Percentiles rank a stretch among this genome's conserved stretches.
These are phyloP conservation scores for Dasyornis broadbenti DNA, from an alignment of 2,113 vertebrate genomes.

Conservation along the genomic window DNA sequence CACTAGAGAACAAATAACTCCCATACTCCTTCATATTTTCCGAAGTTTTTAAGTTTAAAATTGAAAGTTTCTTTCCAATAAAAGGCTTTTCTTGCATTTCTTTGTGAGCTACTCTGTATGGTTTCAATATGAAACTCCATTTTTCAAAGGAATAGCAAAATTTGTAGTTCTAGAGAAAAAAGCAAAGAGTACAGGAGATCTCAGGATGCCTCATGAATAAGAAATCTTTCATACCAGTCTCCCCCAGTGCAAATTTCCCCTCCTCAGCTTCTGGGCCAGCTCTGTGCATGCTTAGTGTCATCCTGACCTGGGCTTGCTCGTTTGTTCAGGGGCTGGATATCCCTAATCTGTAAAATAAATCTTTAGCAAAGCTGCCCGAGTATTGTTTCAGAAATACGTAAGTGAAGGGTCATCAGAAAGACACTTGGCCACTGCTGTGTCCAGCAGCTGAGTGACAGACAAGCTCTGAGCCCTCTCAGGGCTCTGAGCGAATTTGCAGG, in stretches of 20 bases:
- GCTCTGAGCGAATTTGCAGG: constrained; percentile 25
- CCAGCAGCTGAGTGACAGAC: constrained; percentile 28
- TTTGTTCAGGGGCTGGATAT: not conserved
- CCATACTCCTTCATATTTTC: not conserved
- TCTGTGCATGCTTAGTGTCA: not conserved
- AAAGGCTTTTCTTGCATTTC: not conserved
- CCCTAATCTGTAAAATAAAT: not conserved
- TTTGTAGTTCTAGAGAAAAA: not conserved
- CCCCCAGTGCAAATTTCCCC: not conserved
- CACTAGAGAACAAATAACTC: not conserved
- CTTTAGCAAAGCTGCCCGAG: not conserved
- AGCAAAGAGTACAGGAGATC: not conserved
- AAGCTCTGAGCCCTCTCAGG: not conserved
- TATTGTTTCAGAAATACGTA: not conserved
- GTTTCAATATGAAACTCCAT: not conserved
- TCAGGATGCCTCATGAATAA: not conserved
- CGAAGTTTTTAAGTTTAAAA: not conserved
- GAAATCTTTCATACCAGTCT: not conserved
- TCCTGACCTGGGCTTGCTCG: not conserved
- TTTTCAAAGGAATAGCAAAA: not conserved
- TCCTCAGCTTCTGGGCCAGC: not conserved
- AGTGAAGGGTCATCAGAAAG: not conserved
- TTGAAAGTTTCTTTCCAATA: not conserved
- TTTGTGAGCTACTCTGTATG: not conserved
- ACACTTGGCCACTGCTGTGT: not conserved